phyloP scores from a whole-genome alignment of 2,888 invertebrate species.

The Copidosoma aretas region DNA sequence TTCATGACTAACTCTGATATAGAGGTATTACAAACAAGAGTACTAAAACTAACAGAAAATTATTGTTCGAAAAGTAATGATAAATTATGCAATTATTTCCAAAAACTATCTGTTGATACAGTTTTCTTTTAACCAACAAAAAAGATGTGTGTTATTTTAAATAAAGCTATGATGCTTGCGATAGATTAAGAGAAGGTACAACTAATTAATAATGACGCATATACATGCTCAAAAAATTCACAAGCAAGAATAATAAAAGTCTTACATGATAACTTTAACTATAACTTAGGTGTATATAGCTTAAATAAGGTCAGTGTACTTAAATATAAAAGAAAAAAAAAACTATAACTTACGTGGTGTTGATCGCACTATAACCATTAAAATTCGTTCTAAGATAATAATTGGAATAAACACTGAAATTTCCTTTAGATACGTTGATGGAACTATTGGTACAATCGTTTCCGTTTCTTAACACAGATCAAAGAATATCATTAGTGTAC shows the following conservation, averaged over 20 bases:
- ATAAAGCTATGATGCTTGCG: constrained; percentile 47
- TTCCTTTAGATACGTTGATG: constrained; percentile 46
- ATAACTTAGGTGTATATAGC: no score
- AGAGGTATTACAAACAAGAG: constrained; percentile 24
- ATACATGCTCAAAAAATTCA: constrained; percentile 14
- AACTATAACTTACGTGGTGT: constrained; percentile 13
- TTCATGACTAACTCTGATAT: constrained; percentile 11
- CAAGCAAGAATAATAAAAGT: constrained; percentile 8
- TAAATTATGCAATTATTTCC: constrained; percentile 19
- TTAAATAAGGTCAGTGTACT: no score
- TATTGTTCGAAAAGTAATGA: constrained; percentile 15
- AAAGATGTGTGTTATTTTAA: constrained; percentile 49
- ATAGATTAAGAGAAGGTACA: constrained; percentile 44
- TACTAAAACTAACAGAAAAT: constrained; percentile 15
- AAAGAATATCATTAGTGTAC: constrained; percentile 38
- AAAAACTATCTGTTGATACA: constrained; percentile 10
- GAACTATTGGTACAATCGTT: constrained; percentile 44
- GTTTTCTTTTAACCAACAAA: constrained; percentile 48
- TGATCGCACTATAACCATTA: constrained; percentile 7
- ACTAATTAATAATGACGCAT: constrained; percentile 2
- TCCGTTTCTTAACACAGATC: constrained; percentile 30
- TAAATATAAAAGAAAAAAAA: no score
- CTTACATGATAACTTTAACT: constrained; percentile 2
- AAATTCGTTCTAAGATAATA: constrained; percentile 39
- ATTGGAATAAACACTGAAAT: constrained; percentile 48